Percentiles rank a stretch among this genome's conserved stretches.
phyloP scores from a whole-genome alignment of 2,113 vertebrate species.

The Tragelaphus buxtoni region DNA sequence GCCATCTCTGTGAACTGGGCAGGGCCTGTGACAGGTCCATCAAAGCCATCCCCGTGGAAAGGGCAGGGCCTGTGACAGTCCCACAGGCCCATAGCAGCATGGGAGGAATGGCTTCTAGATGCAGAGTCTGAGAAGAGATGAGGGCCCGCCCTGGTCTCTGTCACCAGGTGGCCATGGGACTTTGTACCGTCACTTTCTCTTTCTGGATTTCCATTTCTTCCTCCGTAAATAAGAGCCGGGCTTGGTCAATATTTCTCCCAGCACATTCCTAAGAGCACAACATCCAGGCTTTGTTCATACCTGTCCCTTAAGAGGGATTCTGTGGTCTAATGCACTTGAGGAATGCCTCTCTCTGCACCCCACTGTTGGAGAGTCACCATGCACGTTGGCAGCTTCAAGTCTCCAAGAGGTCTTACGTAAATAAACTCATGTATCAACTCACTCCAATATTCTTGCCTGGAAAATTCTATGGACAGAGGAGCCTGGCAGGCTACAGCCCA shows the following conservation, averaged over 20 bases:
- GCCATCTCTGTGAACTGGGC: neutral
- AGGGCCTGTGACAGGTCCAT: no score
- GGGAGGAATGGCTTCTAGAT: neutral
- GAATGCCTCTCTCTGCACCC: accelerated
- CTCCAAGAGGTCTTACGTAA: neutral
- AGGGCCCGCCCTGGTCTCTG: neutral
- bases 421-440: neutral
- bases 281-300: neutral
- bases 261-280: neutral
- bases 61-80: neutral
- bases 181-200: neutral
- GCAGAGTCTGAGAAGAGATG: neutral
- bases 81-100: accelerated
- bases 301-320: neutral
- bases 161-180: neutral
- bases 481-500: neutral
- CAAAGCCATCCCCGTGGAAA: neutral
- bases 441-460: neutral
- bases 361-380: neutral
- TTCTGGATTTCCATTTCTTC: neutral
- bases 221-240: neutral
- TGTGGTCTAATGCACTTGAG: neutral
- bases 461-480: neutral
- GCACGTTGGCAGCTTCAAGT: neutral
- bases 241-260: neutral